Evolutionary conservation across 2,113 vertebrate genomes (phyloP).

Genomic region (Bubalus kerabau): DNA sequence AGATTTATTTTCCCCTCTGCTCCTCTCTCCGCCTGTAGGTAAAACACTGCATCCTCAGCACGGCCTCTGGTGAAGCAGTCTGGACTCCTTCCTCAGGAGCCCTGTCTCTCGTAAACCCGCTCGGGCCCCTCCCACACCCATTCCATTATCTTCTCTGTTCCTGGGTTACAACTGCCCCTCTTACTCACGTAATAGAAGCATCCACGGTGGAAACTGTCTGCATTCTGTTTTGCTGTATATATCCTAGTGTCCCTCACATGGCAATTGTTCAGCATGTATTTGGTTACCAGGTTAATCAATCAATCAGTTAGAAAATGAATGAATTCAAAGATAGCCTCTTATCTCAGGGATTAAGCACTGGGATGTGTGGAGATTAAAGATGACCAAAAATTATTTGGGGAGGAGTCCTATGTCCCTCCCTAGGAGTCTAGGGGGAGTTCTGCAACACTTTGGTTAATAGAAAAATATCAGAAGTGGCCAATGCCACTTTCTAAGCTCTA

Average conservation of each 20-base stretch:
- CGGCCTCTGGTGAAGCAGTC: neutral
- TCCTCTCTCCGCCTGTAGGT: neutral
- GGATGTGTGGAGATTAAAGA: neutral
- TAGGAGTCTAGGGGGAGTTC: neutral
- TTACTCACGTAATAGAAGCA: neutral
- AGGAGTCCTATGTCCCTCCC: neutral
- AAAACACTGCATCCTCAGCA: too few species aligned
- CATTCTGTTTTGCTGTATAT: neutral
- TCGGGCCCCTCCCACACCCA: fast-evolving
- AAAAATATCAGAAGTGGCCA: neutral
- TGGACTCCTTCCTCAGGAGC: too few species aligned
- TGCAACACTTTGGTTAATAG: neutral
- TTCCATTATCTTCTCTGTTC: neutral
- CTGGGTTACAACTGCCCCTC: neutral
- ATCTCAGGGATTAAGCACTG: neutral
- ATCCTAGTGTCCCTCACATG: neutral
- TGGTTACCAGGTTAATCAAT: neutral
- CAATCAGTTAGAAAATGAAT: neutral
- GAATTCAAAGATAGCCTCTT: neutral
- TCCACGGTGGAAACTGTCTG: neutral
- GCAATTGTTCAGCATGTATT: neutral
- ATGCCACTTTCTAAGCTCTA: neutral
- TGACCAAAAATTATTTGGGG: neutral
- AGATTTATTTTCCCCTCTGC: neutral
- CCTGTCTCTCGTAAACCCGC: neutral